Base-by-base conservation (phyloP, 2,888 invertebrate genomes). In the Pharmacophagus antenor region DNA sequence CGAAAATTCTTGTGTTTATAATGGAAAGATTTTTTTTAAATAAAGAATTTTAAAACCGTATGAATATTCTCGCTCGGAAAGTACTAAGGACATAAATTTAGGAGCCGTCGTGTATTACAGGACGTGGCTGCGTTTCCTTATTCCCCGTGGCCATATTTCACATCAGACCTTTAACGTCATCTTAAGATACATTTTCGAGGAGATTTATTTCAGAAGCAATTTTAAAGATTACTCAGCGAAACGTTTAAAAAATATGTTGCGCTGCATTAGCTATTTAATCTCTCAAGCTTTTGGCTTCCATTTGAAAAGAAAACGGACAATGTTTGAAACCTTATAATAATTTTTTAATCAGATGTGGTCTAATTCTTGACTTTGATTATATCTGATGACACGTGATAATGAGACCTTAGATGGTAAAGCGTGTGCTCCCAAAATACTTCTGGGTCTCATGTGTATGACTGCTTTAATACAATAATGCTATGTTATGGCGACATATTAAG, bases 21-120 rank as follows among this genome's bases (percentile, higher is more conserved):
- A 37, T n/a, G n/a, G 0, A 23, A 21, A 37, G 20, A 49, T 18
- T 23, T 37, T 42, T 12, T 52, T 6, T 8, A 47, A 47, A 44
- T 52, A 47, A 23, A 20, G 7, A 52, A n/a, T 47, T 58, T 58
- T 48, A 58, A 47, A 52, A 53, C 20, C 53, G 12, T 25, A 41
- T 37, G 23, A 48, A 41, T 48, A 58, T 53, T 58, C 48, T 23
- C n/a, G 27, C 50, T 31, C 17, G 53, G 37, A 53, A 58, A 58
- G 23, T 58, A 58, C 58, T 58, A 42, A 41, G 22, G 47, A 58
- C 53, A 58, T 58, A 58, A 58, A 58, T 58, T 58, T 53, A 52
- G 47, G n/a, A 25, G 53, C 58, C 47, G 58, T 58, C 58, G 47
- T 58, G 58, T 58, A 58, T 58, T 58, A 58, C 53, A 58, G 47